These are phyloP conservation scores for Agrotis clavis DNA, from an alignment of 2,888 invertebrate genomes.

Conservation along the genomic window DNA sequence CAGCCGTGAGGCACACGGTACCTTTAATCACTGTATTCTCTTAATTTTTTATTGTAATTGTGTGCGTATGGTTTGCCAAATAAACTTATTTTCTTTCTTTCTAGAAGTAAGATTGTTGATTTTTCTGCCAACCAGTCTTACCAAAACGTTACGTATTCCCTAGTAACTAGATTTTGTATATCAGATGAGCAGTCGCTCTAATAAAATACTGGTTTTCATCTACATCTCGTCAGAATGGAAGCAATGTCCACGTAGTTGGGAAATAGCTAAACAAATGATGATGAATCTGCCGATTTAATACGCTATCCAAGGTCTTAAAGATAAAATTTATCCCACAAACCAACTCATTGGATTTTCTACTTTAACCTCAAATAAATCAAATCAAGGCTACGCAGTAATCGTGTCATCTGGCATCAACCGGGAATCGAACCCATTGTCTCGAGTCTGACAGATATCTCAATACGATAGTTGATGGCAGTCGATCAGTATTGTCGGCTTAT, in stretches of 20 bases:
- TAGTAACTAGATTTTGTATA: not conserved
- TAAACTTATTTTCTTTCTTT: no score
- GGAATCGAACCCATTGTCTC: slow-evolving; percentile 87
- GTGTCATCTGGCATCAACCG: slow-evolving; percentile 77
- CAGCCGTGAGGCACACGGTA: no score
- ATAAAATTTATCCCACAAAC: slow-evolving; percentile 1
- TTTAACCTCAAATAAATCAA: slow-evolving; percentile 55
- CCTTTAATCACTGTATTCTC: no score
- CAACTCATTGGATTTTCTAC: slow-evolving; percentile 14
- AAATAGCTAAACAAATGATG: not conserved
- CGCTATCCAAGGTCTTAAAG: not conserved
- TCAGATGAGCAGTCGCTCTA: not conserved
- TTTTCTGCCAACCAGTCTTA: not conserved
- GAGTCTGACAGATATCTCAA: slow-evolving; percentile 87
- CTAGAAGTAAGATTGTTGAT: no score
- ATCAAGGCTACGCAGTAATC: slow-evolving; percentile 71
- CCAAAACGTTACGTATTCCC: not conserved
- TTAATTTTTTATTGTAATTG: no score
- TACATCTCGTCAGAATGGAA: not conserved
- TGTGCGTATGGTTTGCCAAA: no score
- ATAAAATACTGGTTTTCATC: not conserved
- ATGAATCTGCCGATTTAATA: not conserved
- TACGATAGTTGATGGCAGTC: slow-evolving; percentile 87
- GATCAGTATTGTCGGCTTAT: slow-evolving; percentile 90
- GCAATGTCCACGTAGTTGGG: not conserved